Evolutionary conservation across 2,888 invertebrate genomes (phyloP).

Genomic region (Hipparchia semele): DNA sequence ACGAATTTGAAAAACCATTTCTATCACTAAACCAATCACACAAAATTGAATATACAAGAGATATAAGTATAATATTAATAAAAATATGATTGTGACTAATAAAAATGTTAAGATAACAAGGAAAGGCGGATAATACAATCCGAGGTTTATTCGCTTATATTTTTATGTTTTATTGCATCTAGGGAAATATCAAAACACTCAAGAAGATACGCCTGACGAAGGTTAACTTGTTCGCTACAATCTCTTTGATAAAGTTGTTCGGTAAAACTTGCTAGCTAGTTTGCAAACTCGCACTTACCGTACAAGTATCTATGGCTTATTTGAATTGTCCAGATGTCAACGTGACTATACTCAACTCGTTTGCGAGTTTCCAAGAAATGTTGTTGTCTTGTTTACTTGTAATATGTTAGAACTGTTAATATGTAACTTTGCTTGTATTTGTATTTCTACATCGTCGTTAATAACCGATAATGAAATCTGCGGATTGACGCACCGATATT

Average conservation of each 20-base stretch:
- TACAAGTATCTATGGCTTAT: conserved; percentile 60
- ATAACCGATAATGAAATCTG: background rate
- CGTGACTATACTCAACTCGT: conserved; percentile 57
- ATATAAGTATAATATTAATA: no score
- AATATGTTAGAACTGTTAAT: conserved; percentile 8
- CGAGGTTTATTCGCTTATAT: background rate
- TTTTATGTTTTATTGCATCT: conserved; percentile 10
- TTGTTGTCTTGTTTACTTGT: background rate
- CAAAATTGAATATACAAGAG: no score
- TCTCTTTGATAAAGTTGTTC: conserved; percentile 58
- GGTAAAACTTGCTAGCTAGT: conserved; percentile 68
- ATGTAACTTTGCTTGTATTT: background rate
- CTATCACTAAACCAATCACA: no score
- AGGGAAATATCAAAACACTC: conserved; percentile 36
- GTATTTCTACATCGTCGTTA: background rate
- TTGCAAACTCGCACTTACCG: conserved; percentile 77
- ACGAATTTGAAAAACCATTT: no score
- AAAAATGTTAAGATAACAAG: background rate
- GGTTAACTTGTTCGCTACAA: conserved; percentile 70
- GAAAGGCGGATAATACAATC: background rate
- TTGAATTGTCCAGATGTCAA: conserved; percentile 76
- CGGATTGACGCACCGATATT: background rate
- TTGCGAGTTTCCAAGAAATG: conserved; percentile 9
- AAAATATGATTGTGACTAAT: no score
- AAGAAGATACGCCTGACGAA: conserved; percentile 49